Base-by-base conservation (phyloP, 2,797 vertebrate species). In the Clangula hyemalis region DNA sequence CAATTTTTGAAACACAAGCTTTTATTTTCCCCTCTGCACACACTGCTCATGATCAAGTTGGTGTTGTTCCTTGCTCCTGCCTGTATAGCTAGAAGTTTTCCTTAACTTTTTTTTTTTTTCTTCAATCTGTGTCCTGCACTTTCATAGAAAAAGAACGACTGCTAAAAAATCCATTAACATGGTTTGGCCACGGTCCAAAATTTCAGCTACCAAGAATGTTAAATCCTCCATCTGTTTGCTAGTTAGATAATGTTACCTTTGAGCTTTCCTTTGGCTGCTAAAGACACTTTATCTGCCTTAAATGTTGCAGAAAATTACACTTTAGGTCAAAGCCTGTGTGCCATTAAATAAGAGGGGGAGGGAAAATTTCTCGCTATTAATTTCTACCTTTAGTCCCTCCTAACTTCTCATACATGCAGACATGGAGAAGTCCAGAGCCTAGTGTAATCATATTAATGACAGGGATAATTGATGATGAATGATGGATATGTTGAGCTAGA, bases 281-380 rank as follows among this genome's bases (percentile, higher is more conserved):
- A 96, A 96, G 95, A 96, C 86, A 96, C 95, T 97, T 97, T 97
- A 97, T 96, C 95, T 96, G 93, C 90, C 95, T 97, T 95, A 97
- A 97, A 97, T 96, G 96, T 96, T 97, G 96, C 97, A 97, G 96
- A 97, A 97, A 97, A 97, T 97, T 96, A 96, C 95, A 97, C 96
- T 95, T 95, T 79, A 94, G 96, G 96, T 97, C 96, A 97, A 96
- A 96, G 91, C 80, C 91, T 95, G 95, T 84, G 77, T 91, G 85
- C 90, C 82, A 95, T 97, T 97, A 95, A 94, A 92, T 86, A 92
- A 79, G 65, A 41, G 21, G 54, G 70, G 66, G 68, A 80, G 75
- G 74, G 72, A 90, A 83, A 86, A 16, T 62, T 66, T 93, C 62
- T 94, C 86, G 86, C 76, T 88, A 95, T 96, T 94, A 96, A 96